Base-by-base conservation (phyloP, 2,888 invertebrate genomes). In the Nycteola revayana region DNA sequence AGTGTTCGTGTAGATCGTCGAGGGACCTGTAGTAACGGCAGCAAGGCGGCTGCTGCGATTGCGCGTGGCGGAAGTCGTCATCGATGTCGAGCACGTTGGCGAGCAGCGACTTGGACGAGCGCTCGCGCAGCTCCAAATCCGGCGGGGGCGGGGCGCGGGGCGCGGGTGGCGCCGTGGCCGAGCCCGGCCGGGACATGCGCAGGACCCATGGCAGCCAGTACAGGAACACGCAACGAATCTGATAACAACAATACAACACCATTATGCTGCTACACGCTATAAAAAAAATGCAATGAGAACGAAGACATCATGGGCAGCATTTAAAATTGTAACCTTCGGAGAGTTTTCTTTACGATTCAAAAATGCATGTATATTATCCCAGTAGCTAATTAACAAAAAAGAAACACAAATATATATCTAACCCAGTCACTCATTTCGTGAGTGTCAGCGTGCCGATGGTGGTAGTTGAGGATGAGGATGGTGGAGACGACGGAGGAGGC, bases 391-490 rank as follows among this genome's bases (percentile, higher is more conserved):
- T n/a, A n/a, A n/a, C n/a, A n/a, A n/a, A n/a, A n/a, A n/a, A n/a
- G n/a, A n/a, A n/a, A n/a, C n/a, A n/a, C n/a, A n/a, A n/a, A n/a
- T n/a, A n/a, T n/a, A n/a, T 14, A 3, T 90, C 93, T 90, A 92
- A 98, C 98, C 97, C 98, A 98, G 79, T 94, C 93, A 75, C 98
- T 96, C 97, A 98, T 98, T 89, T 95, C 95, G 89, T 98, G 98
- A 61, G 97, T 98, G 88, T 98, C 97, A 66, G 98, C 93, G 85
- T 96, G 97, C 75, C 98, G 93, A 90, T 98, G 98, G 90, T 98
- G 98, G 90, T 97, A 98, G 91, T 98, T 98, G 74, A 98, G 93
- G 82, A 98, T 98, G 73, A 98, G 94, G 77, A 98, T 98, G 55
- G 98, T 98, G 83, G 97, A 97, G 75, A 98, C 97, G 80, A 98